Conservation (phyloP, 2,797 vertebrate genomes). For the Gymnopithys bicolor region DNA sequence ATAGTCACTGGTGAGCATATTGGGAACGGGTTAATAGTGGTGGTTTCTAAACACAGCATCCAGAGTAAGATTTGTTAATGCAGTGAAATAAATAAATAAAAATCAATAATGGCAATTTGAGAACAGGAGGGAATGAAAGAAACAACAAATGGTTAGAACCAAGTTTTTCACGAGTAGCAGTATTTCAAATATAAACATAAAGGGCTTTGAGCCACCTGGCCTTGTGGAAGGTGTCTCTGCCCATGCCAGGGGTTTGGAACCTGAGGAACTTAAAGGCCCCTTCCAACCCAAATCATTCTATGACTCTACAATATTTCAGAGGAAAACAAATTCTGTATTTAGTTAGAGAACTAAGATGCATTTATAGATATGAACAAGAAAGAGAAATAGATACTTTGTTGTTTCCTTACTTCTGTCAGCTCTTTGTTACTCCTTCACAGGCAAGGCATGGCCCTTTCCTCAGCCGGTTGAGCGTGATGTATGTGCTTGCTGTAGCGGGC, state of each 20-base stretch:
- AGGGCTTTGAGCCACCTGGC: not conserved
- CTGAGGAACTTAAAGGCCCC: too few relatives aligned
- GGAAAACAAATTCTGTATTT: not conserved
- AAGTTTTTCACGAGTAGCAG: not conserved
- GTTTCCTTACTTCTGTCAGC: not conserved
- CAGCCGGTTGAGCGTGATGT: not conserved
- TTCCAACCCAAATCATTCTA: not conserved
- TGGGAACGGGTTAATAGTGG: not conserved
- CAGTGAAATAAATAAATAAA: not conserved
- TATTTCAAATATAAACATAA: not conserved
- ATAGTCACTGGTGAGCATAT: not conserved
- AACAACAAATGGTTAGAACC: not conserved
- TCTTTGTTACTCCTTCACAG: not conserved
- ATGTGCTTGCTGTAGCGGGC: not conserved
- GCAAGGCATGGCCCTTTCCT: not conserved
- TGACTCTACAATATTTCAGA: not conserved
- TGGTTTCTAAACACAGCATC: not conserved
- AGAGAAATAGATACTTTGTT: not conserved
- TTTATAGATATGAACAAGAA: not conserved
- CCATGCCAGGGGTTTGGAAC: not conserved
- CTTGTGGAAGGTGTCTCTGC: not conserved
- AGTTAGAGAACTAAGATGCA: not conserved
- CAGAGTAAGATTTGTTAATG: not conserved
- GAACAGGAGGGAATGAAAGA: not conserved
- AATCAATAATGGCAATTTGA: not conserved